Evolutionary conservation across 2,797 vertebrate genomes (phyloP).

Genomic region (Sebastiscus albofasciatus): DNA sequence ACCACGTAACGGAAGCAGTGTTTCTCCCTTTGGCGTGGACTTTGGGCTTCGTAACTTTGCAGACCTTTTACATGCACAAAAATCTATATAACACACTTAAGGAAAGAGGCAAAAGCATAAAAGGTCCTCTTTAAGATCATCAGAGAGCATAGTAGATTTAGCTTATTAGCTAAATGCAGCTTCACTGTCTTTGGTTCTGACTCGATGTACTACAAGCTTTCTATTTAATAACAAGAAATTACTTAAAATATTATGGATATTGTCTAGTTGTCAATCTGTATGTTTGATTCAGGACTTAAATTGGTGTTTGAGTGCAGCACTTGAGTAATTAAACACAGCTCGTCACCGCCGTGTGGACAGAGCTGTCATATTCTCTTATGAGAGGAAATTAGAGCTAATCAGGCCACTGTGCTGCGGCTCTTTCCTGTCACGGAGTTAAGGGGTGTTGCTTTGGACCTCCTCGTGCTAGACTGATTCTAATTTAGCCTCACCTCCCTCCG

Average conservation of each 20-base stretch:
- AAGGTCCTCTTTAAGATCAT: background rate
- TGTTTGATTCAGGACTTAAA: slow-evolving; percentile 4
- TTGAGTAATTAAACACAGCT: slow-evolving; percentile 19
- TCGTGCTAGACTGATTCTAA: slow-evolving; percentile 7
- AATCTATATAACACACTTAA: too few species aligned
- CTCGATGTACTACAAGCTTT: background rate
- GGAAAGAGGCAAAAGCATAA: too few species aligned
- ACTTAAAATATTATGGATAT: background rate
- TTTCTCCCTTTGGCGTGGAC: too few species aligned
- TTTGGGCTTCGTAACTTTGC: too few species aligned
- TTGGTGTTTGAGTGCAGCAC: background rate
- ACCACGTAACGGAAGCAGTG: too few species aligned
- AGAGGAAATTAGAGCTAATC: slow-evolving; percentile 29
- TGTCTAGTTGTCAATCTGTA: slow-evolving; percentile 2
- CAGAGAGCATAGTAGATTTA: too few species aligned
- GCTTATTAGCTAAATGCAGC: background rate
- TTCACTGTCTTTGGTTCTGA: background rate
- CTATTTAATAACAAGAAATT: background rate
- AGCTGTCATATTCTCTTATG: slow-evolving; percentile 24
- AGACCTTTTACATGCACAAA: background rate
- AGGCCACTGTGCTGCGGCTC: background rate
- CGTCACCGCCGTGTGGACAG: slow-evolving; percentile 2
- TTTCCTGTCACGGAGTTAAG: slow-evolving; percentile 9
- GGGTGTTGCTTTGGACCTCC: slow-evolving; percentile 4
- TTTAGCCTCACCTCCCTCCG: slow-evolving; percentile 12